phyloP scores from a whole-genome alignment of 2,888 invertebrate species.

The Drosophila acutilabella region DNA sequence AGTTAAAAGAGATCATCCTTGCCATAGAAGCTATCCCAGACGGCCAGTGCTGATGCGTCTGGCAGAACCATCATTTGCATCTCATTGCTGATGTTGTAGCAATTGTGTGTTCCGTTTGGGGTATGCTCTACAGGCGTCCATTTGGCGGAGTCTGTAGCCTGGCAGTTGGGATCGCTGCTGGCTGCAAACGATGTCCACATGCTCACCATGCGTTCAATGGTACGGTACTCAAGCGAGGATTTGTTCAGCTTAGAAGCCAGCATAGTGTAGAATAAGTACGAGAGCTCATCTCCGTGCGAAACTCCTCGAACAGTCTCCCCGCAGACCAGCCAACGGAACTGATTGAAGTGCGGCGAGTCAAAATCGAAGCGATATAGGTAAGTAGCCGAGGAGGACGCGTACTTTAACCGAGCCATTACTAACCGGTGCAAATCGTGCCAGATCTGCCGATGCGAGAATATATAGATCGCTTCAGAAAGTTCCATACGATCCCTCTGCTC shows the following conservation, averaged over 20 bases:
- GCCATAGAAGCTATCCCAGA: slow-evolving; percentile 76
- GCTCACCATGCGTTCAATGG: slow-evolving; percentile 82
- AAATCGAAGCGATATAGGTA: slow-evolving; percentile 84
- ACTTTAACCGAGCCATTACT: slow-evolving; percentile 69
- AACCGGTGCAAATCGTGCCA: slow-evolving; percentile 82
- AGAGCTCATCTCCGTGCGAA: slow-evolving; percentile 83
- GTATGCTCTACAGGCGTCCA: slow-evolving; percentile 64
- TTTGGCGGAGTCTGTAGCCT: slow-evolving; percentile 56
- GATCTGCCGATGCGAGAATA: slow-evolving; percentile 70
- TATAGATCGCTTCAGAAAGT: slow-evolving; percentile 53
- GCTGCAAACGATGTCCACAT: slow-evolving; percentile 83
- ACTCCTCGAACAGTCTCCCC: slow-evolving; percentile 75
- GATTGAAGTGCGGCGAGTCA: slow-evolving; percentile 83
- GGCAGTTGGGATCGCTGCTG: slow-evolving; percentile 80
- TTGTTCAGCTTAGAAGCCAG: slow-evolving; percentile 61
- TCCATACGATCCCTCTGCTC: slow-evolving; percentile 56
- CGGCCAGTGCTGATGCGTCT: slow-evolving; percentile 62
- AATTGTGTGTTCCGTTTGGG: slow-evolving; percentile 54
- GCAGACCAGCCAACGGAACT: slow-evolving; percentile 77
- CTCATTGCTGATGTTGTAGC: slow-evolving; percentile 79
- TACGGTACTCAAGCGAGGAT: slow-evolving; percentile 75
- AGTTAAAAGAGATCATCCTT: slow-evolving; percentile 44
- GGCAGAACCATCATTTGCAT: slow-evolving; percentile 77
- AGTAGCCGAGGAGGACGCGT: slow-evolving; percentile 68
- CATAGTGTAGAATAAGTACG: slow-evolving; percentile 82